A percentile compares a stretch with the other conserved stretches of the same genome.
phyloP scores from a whole-genome alignment of 2,797 vertebrate genomes.

The Enteromius fasciolatus region DNA sequence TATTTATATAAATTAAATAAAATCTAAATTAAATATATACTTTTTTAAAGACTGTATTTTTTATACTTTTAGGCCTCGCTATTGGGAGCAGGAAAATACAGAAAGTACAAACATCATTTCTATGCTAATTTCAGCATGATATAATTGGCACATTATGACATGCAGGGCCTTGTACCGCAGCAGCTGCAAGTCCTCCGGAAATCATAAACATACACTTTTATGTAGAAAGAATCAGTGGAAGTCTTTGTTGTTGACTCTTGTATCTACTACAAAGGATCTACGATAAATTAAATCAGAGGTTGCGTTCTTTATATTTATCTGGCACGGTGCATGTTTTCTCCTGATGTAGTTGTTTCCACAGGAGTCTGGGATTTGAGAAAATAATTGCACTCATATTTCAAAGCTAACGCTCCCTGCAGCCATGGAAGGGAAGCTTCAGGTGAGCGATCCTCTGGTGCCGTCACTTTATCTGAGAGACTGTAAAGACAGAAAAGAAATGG shows the following conservation, averaged over 20 bases:
- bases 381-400: constrained; percentile 62
- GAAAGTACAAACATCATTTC: not conserved
- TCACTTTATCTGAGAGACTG: constrained; percentile 44
- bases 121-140: not conserved
- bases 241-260: constrained; percentile 28
- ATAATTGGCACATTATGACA: not conserved
- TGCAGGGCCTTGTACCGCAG: not conserved
- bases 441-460: constrained; percentile 48
- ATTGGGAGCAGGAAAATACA: too few species aligned
- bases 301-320: constrained; percentile 28
- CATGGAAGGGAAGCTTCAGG: constrained; percentile 41
- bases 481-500: constrained; percentile 22
- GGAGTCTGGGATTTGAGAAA: constrained; percentile 41
- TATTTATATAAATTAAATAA: too few species aligned
- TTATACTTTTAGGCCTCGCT: not conserved
- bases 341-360: constrained; percentile 25
- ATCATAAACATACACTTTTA: not conserved
- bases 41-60: too few species aligned
- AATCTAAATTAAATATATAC: too few species aligned
- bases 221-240: not conserved
- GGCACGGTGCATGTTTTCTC: not conserved
- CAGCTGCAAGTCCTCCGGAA: not conserved
- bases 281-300: constrained; percentile 20
- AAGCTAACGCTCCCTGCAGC: constrained; percentile 44
- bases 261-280: constrained; percentile 12